Evolutionary conservation across 2,888 invertebrate species (phyloP).

Genomic region (Drosophila siamana): DNA sequence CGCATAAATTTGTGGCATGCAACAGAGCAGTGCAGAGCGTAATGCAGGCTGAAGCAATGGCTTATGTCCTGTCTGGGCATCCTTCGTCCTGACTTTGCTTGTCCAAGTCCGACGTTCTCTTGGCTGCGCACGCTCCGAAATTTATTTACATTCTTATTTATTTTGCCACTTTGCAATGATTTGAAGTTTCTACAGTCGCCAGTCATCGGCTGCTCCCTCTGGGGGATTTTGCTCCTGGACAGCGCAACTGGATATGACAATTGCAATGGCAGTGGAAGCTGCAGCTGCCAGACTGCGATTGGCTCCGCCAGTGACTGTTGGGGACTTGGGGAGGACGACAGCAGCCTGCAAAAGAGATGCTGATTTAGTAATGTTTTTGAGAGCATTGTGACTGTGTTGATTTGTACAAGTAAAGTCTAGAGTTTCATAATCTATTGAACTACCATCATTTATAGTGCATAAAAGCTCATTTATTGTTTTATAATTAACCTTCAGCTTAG

Average conservation of each 20-base stretch:
- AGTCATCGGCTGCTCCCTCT: constrained; percentile 20
- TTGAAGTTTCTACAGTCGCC: constrained; percentile 45
- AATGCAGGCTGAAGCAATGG: constrained; percentile 55
- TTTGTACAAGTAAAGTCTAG: background rate
- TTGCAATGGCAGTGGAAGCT: constrained; percentile 7
- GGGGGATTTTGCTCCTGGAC: background rate
- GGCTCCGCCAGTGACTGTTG: constrained; percentile 8
- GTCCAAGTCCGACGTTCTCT: constrained; percentile 12
- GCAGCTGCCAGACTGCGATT: constrained; percentile 28
- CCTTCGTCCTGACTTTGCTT: constrained; percentile 12
- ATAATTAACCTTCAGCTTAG: too few species aligned
- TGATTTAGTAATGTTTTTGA: constrained; percentile 1
- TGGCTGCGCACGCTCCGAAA: constrained; percentile 51
- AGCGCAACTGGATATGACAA: constrained; percentile 6
- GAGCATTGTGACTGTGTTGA: background rate
- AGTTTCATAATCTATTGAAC: too few species aligned
- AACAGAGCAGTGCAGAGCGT: constrained; percentile 36
- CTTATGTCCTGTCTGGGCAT: constrained; percentile 60
- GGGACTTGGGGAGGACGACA: background rate
- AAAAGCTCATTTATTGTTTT: too few species aligned
- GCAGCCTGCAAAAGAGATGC: background rate
- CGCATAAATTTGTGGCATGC: constrained; percentile 66
- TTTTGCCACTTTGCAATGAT: constrained; percentile 75
- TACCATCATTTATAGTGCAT: too few species aligned
- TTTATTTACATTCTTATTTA: constrained; percentile 75